A percentile compares a stretch with the other conserved stretches of the same genome.
These are phyloP conservation scores for Tachuris rubrigastra DNA, from an alignment of 2,113 vertebrate species.

Conservation along the genomic window DNA sequence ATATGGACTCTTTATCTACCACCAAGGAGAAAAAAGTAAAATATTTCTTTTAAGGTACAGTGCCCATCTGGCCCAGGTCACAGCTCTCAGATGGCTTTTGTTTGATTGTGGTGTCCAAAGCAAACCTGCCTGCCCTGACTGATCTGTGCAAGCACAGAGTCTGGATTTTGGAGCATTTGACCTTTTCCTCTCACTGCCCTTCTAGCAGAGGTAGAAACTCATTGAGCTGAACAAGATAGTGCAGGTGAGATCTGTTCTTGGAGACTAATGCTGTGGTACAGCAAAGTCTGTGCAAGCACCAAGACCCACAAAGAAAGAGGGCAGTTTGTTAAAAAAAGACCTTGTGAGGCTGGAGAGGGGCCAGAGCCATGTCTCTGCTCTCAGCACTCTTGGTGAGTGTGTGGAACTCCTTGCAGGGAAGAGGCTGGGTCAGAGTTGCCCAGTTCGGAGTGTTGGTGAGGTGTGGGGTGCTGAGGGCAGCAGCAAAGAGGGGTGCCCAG, in stretches of 20 bases:
- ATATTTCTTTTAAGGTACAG: neutral
- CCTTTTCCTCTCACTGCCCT: neutral
- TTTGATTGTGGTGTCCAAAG: neutral
- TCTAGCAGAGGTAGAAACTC: neutral
- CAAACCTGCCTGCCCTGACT: neutral
- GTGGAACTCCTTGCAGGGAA: neutral
- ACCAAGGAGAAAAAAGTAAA: neutral
- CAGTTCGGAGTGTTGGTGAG: neutral
- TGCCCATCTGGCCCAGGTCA: neutral
- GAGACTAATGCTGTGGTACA: neutral
- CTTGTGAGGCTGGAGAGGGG: neutral
- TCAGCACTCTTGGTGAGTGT: neutral
- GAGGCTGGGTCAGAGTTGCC: neutral
- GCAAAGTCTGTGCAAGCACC: neutral
- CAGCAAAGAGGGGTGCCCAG: neutral
- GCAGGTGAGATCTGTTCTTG: neutral
- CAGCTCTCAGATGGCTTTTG: neutral
- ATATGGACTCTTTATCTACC: neutral
- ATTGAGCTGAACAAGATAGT: neutral
- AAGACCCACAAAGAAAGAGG: fast-evolving
- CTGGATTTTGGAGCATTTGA: neutral
- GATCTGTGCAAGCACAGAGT: neutral
- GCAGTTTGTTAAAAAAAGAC: neutral
- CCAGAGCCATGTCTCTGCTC: neutral
- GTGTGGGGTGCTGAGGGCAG: neutral